Evolutionary conservation across 53 echinoderm and acorn worm species (phyloP), one percentile per base, ranked within the genome.

Genomic region (Mesocentrotus franciscanus): DNA sequence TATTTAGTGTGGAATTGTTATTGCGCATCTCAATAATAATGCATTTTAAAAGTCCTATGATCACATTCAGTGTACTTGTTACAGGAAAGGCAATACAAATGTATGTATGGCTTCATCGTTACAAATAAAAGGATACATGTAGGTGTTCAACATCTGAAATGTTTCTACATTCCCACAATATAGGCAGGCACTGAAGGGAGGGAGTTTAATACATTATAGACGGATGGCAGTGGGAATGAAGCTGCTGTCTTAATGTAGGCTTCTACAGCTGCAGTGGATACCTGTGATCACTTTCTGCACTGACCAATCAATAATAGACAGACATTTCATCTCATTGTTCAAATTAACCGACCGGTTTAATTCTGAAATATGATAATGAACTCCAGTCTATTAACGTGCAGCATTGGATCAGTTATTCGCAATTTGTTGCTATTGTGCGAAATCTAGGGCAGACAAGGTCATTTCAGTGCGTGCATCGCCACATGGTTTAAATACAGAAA

Each of bases 221-320:
- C 6, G 49, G 49, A 49, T 49, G 49, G 49, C 49, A 49, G 49
- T 49, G 49, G 49, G 81, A 81, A 26, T 15, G 34, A 81, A 39
- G 35, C 68, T 13, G 9, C 76, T 76, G 76, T 76, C 30, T 64
- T 33, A 15, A 14, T 76, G 30, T 15, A 68, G 30, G 13, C 11
- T 30, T 32, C 11, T 32, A 9, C 27, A 33, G 76, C 15, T 76
- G 76, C 76, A 15, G 76, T 32, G 76, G 10, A 32, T 24, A 11
- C 33, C 13, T 32, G 30, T 76, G 76, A 29, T 24, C 15, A 32
- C 76, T 12, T 10, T 76, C 10, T 8, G 42, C 16, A 42, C 81
- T 42, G 1, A 32, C 36, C 42, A 81, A 81, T 81, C 81, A 81
- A 81, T 81, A 81, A 42, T 81, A 81, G 42, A 81, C 81, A 42